A percentile compares a stretch with the other conserved stretches of the same genome.
These are phyloP conservation scores for Pseudomyrmex sp. DNA, from an alignment of 1,140 invertebrate genomes.

Conservation along the genomic window DNA sequence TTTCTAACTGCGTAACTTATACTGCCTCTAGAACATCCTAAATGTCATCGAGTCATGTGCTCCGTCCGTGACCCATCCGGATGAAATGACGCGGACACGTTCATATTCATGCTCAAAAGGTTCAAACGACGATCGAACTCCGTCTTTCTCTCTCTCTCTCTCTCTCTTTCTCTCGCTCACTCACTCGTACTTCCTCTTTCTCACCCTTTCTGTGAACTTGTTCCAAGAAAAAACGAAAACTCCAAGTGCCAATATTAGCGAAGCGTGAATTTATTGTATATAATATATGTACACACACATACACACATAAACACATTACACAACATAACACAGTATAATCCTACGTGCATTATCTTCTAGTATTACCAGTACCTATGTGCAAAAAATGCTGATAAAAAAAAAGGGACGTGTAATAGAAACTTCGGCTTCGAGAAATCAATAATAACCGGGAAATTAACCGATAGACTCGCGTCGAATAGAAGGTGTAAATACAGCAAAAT, in stretches of 20 bases:
- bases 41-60: not conserved
- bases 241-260: constrained; percentile 79
- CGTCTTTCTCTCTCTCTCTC: constrained; percentile 23
- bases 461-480: not conserved
- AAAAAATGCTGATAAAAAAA: not conserved
- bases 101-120: constrained; percentile 28
- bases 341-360: constrained; percentile 67
- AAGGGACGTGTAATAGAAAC: constrained; percentile 1
- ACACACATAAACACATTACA: constrained; percentile 54
- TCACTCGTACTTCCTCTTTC: constrained; percentile 20
- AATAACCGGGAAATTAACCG: not conserved
- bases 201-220: constrained; percentile 21
- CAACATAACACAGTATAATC: constrained; percentile 64
- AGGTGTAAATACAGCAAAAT: not conserved
- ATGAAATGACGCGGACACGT: not conserved
- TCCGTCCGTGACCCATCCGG: not conserved
- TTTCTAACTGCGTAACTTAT: constrained; percentile 35
- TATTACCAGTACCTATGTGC: constrained; percentile 35
- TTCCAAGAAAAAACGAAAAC: constrained; percentile 44
- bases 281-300: constrained; percentile 33
- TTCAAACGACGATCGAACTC: constrained; percentile 11
- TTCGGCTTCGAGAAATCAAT: constrained; percentile 38
- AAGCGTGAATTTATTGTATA: constrained; percentile 67
- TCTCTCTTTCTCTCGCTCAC: constrained; percentile 15
- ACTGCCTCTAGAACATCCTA: constrained; percentile 22